Percentiles rank a stretch among this genome's conserved stretches.
Evolutionary conservation across 2,888 invertebrate genomes (phyloP).

Genomic region (Phengaris arion): DNA sequence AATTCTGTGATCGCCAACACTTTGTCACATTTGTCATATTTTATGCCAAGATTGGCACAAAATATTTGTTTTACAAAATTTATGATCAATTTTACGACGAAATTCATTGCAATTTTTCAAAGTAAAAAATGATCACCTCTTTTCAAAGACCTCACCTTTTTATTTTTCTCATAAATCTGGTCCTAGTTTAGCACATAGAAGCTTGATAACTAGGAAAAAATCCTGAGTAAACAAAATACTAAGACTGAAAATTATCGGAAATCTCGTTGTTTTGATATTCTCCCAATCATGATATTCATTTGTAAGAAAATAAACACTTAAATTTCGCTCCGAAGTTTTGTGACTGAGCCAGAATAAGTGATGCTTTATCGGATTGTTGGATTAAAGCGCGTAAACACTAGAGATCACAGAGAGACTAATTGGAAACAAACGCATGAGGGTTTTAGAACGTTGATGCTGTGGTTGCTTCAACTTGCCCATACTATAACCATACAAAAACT

Average conservation of each 20-base stretch:
- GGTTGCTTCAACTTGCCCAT: too few species aligned
- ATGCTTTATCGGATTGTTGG: conserved; percentile 27
- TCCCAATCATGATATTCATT: conserved; percentile 4
- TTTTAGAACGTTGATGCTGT: too few species aligned
- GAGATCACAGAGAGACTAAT: not conserved
- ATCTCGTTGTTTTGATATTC: not conserved
- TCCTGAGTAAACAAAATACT: not conserved
- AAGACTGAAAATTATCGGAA: not conserved
- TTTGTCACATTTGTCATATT: conserved; percentile 27
- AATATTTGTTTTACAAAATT: conserved; percentile 11
- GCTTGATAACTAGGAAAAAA: not conserved
- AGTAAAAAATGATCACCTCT: not conserved
- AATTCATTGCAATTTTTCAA: not conserved
- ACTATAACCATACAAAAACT: too few species aligned
- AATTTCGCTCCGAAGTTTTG: conserved; percentile 13
- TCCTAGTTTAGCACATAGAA: not conserved
- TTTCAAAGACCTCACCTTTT: too few species aligned
- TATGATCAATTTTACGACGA: not conserved
- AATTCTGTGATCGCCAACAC: conserved; percentile 17
- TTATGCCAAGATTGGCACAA: conserved; percentile 23
- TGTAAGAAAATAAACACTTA: conserved; percentile 14
- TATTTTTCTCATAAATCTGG: too few species aligned
- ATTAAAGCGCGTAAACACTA: conserved; percentile 2
- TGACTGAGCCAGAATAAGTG: conserved; percentile 26
- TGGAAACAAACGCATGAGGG: not conserved